Base-by-base conservation (phyloP, 2,113 vertebrate species). In the Sapayoa aenigma region DNA sequence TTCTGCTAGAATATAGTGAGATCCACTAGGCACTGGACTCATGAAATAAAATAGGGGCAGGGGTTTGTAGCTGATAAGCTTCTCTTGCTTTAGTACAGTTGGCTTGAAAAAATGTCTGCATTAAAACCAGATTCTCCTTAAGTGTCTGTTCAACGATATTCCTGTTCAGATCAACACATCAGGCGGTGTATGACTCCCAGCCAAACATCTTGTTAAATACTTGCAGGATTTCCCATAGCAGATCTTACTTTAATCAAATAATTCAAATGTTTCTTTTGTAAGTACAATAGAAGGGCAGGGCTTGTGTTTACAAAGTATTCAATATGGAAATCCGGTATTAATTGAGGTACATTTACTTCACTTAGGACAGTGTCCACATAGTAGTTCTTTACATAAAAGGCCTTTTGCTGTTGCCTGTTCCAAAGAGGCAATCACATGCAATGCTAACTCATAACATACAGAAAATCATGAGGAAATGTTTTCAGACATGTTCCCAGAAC, bases 161-260 rank as follows among this genome's bases (percentile, higher is more conserved):
- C 62, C 33, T 13, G 60, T 87, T 90, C 55, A 46, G 79, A 65
- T 35, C 0, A 1, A 24, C 67, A 5, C 3, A 1, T 15, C 39
- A 60, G 83, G 79, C 2, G 0, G 18, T 78, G 47, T n/a, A 3
- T 55, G 85, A 87, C 69, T 93, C 81, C 41, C 41, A 62, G 95
- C 90, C 94, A 95, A 92, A 94, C 92, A 90, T 87, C 93, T 96
- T 96, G 90, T 86, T 87, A 95, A 96, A 84, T 92, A 68, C 92
- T 96, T 93, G 67, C 87, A 96, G 97, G 93, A 96, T 84, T 97
- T 98, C 97, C 95, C 96, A 92, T 80, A 84, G 83, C 49, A 44
- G 93, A 95, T 97, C 94, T 95, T 58, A 74, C 79, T 96, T 94
- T 96, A 97, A 96, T 97, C 93, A 96, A 96, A 95, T 96, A 96